A percentile compares a stretch with the other conserved stretches of the same genome.
Conservation (phyloP, 2,888 invertebrate genomes). For the Perdita meconis region DNA sequence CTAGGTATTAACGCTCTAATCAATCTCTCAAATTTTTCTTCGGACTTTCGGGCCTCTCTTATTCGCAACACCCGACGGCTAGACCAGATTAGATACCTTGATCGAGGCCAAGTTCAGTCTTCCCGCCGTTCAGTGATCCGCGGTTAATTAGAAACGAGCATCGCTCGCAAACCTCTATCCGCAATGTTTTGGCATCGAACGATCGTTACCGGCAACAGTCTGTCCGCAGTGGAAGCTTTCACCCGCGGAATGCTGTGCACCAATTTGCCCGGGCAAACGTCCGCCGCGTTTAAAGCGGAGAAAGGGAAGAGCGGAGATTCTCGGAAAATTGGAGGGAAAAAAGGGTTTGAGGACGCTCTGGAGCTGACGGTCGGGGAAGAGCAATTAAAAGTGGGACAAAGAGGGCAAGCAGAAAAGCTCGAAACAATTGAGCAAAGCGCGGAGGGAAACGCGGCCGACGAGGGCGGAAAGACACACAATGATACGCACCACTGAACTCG, state of each 20-base stretch:
- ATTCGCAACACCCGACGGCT: too few species aligned
- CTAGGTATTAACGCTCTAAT: too few species aligned
- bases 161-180: too few species aligned
- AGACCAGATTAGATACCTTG: too few species aligned
- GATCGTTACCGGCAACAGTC: constrained; percentile 6
- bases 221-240: constrained; percentile 21
- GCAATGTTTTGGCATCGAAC: neutral
- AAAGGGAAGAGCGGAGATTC: constrained; percentile 12
- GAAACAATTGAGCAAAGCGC: constrained; percentile 29
- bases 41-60: too few species aligned
- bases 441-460: constrained; percentile 9
- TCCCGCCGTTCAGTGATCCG: too few species aligned
- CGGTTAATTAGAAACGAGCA: too few species aligned
- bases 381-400: constrained; percentile 61
- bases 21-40: too few species aligned
- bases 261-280: constrained; percentile 39
- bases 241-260: constrained; percentile 3
- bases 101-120: too few species aligned
- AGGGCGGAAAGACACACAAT: constrained; percentile 22
- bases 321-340: constrained; percentile 48
- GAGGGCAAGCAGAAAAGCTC: constrained; percentile 18
- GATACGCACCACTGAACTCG: constrained; percentile 38
- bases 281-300: neutral
- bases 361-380: constrained; percentile 42
- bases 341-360: constrained; percentile 47